Base-by-base conservation (phyloP, 2,888 invertebrate species). In the Orthonevra nobilis region DNA sequence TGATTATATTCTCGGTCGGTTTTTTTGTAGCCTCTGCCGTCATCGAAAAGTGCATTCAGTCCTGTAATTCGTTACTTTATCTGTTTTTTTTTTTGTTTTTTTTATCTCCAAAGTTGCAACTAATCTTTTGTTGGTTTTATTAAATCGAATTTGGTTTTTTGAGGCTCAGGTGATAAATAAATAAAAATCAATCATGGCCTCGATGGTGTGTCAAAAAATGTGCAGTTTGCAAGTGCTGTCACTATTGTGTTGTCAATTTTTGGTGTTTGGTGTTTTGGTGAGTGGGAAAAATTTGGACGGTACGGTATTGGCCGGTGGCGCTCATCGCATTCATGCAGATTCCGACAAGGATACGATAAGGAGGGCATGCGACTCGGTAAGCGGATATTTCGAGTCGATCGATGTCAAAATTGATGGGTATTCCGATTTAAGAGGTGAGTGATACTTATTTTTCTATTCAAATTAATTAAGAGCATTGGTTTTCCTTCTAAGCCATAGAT, bases 381-480 rank as follows among this genome's bases (percentile, higher is more conserved):
- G 85, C 79, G 83, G 83, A 75, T 86, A 86, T 83, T 87, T 87
- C 64, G 85, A 86, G 81, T 85, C 87, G 83, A 87, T 87, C 83
- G 86, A 87, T 84, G 85, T 87, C 74, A 83, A 85, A 81, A 82
- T 84, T 83, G 85, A 84, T 82, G 87, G 86, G 77, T 82, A 82
- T 82, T 85, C 84, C 74, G 85, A 85, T 83, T 84, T 86, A 83
- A 87, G 86, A 87, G 87, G 87, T 87, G 81, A 83, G 74, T 82
- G 26, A 9, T 46, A 6, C 0, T n/a, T 12, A 6, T 26, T 48
- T 15, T 48, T 48, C 10, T 42, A 7, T 36, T 15, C 36, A 4
- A 42, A 10, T 20, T 23, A 10, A 30, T 12, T 34, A 28, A 10
- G n/a, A n/a, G n/a, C n/a, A n/a, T n/a, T n/a, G n/a, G n/a, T n/a